Conservation (phyloP, 2,113 vertebrate genomes). For the Ophthalmolycus amberensis region DNA sequence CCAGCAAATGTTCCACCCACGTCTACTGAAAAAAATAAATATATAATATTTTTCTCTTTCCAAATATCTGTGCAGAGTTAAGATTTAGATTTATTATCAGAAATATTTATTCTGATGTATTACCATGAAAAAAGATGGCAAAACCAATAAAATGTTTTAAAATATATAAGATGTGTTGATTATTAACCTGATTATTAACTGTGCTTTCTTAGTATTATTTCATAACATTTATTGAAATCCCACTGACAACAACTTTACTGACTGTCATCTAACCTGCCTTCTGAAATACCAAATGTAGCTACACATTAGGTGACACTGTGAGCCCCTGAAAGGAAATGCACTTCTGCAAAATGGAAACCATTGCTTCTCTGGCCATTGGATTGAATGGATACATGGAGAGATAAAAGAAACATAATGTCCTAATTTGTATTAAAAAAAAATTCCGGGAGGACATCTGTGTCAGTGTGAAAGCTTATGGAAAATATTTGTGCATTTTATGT, state of each 20-base stretch:
- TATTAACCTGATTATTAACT: background rate
- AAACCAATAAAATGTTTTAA: background rate
- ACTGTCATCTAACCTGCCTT: too few species aligned
- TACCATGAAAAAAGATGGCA: background rate
- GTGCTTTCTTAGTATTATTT: background rate
- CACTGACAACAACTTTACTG: background rate
- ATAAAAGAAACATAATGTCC: background rate
- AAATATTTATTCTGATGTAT: slow-evolving; percentile 29
- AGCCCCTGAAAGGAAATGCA: too few species aligned
- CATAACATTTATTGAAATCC: background rate
- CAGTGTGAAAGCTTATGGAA: background rate
- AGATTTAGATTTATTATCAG: background rate
- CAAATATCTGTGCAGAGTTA: background rate
- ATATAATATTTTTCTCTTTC: background rate
- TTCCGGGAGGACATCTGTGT: background rate
- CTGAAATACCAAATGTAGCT: background rate
- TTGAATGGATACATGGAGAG: background rate
- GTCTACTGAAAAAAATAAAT: background rate
- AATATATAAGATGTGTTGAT: background rate
- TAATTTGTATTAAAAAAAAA: too few species aligned
- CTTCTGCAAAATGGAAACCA: background rate
- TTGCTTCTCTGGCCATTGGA: background rate
- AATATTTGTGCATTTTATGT: background rate
- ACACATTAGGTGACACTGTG: slow-evolving; percentile 7
- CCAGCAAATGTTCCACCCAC: background rate